Base-by-base conservation (phyloP, 2,797 vertebrate genomes). In the Ataeniobius toweri region DNA sequence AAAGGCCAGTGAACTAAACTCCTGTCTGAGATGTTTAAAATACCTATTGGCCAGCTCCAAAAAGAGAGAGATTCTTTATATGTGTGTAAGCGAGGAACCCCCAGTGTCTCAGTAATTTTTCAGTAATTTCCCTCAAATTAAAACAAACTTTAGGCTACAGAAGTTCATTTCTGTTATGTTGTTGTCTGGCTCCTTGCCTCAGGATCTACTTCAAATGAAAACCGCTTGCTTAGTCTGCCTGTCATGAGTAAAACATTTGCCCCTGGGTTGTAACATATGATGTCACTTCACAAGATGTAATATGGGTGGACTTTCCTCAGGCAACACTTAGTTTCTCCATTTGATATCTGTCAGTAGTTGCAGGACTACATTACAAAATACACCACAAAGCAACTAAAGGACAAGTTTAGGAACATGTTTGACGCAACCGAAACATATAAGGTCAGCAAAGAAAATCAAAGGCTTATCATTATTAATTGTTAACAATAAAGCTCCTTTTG, bases 251-350 rank as follows among this genome's bases (percentile, higher is more conserved):
- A 86, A 58, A 55, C 77, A 73, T 26, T 39, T 58, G 59, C 58
- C 77, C 71, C 63, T 18, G 75, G 80, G 86, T 88, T 58, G 70
- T 77, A 63, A 65, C 56, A 26, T 71, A 91, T 92, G 90, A 94
- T 88, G 89, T 94, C 89, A 93, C 89, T 78, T 7, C 79, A 16
- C 74, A 83, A 74, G 76, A 87, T 80, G 89, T 89, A 88, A 85
- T 83, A 88, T 82, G 87, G 86, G 83, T 85, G 89, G 87, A 76
- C 69, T 36, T 71, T 82, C 89, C 82, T 61, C 46, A 72, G 90
- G 79, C 89, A 77, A 82, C 84, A 86, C 86, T 88, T 91, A 68
- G 79, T 91, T 92, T 84, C 81, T 85, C 85, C 75, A 75, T 92
- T 92, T 88, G 90, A 68, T 82, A 83, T 80, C 83, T 91, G 87